phyloP scores from a whole-genome alignment of 1,140 invertebrate genomes.

The Hylyphantes graminicola region DNA sequence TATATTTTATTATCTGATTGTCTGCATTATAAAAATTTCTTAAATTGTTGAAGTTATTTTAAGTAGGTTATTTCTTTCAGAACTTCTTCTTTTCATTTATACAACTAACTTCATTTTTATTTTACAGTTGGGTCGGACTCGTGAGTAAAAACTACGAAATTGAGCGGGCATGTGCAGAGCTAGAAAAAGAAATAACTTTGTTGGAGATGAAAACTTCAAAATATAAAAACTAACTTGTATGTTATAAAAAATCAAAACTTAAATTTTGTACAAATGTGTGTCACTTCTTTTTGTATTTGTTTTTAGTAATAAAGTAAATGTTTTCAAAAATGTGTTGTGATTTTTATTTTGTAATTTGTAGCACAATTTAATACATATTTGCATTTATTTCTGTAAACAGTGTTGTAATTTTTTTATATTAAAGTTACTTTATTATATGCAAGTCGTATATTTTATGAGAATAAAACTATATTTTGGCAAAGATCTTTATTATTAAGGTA shows the following conservation, averaged over 20 bases:
- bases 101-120: background rate
- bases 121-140: slow-evolving; percentile 83
- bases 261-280: too few relatives aligned
- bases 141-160: slow-evolving; percentile 97
- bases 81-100: background rate
- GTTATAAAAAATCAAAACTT: background rate
- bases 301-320: too few relatives aligned
- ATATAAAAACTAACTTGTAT: background rate
- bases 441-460: background rate
- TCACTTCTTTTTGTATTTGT: too few relatives aligned
- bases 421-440: background rate
- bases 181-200: slow-evolving; percentile 70
- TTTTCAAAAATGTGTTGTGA: background rate
- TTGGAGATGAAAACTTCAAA: slow-evolving; percentile 33
- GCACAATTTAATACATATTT: background rate
- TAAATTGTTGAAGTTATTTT: background rate
- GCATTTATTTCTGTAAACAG: background rate
- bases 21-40: background rate
- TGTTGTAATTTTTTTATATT: background rate
- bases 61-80: background rate
- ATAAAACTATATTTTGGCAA: too few relatives aligned
- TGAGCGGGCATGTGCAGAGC: slow-evolving; percentile 72
- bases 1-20: too few relatives aligned
- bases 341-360: background rate
- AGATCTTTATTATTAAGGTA: too few relatives aligned